phyloP scores from a whole-genome alignment of 2,797 vertebrate genomes.

The Dryobates pubescens region DNA sequence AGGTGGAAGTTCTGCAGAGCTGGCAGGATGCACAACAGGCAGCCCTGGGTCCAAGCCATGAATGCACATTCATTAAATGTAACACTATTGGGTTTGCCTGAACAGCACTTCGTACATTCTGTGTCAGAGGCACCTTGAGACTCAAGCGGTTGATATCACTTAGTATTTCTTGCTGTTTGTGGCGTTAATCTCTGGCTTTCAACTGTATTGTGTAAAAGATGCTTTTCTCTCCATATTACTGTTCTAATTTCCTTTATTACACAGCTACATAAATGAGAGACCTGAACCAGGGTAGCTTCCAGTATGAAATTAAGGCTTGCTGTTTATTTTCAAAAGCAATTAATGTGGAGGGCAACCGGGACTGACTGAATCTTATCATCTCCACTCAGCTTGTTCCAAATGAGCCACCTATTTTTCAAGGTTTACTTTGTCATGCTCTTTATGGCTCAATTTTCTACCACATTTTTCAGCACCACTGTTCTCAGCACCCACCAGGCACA shows the following conservation, averaged over 20 bases:
- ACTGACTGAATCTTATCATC: background rate
- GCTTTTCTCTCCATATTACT: background rate
- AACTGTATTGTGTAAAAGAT: background rate
- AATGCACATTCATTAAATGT: background rate
- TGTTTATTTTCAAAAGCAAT: constrained; percentile 45
- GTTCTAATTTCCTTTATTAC: background rate
- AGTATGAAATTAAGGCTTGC: constrained; percentile 13
- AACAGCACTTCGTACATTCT: background rate
- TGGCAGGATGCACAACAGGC: background rate
- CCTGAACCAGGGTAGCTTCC: background rate
- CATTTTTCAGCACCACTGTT: background rate
- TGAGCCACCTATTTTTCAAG: background rate
- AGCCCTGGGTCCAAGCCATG: background rate
- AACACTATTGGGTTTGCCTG: background rate
- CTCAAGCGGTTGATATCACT: background rate
- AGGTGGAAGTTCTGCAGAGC: background rate
- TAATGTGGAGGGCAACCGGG: background rate
- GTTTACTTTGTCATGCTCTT: background rate
- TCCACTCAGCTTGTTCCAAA: background rate
- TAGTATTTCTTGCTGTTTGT: background rate
- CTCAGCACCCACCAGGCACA: background rate
- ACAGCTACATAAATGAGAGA: background rate
- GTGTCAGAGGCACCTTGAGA: background rate
- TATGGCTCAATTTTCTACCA: background rate
- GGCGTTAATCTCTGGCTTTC: background rate